Evolutionary conservation across 2,113 vertebrate genomes (phyloP), one percentile per base, ranked within the genome.

Genomic region (Tychaedon coryphoeus): DNA sequence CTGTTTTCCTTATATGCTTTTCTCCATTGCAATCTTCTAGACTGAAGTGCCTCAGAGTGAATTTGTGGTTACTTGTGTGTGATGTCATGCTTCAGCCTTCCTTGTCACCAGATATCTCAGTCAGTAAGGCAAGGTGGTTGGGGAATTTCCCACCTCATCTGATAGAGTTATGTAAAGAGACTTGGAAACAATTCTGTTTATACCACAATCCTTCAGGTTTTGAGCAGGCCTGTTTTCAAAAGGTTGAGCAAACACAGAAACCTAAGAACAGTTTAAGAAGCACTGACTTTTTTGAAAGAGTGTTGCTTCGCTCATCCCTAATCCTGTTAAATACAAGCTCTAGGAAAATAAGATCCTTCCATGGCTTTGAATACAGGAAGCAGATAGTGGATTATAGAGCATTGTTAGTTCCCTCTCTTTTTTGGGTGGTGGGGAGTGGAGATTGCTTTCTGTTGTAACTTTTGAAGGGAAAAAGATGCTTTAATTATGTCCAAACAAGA

Each of bases 191-290:
- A 43, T 92, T 95, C 75, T 94, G 47, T 93, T 91, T 65, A 70
- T 74, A 93, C 84, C 56, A 94, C 93, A 95, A 57, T 94, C 60
- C 70, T 90, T 80, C 76, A 54, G 83, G 80, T 58, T 97, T 96
- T 86, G 60, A 85, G 64, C 75, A 95, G 94, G 43, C 29, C 64
- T 79, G 14, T 96, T 95, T 97, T 97, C 90, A 94, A 97, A 84
- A 97, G 60, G 16, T 83, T 96, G 64, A 96, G 65, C 93, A 97
- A 97, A 95, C 84, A 83, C 13, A 94, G 93, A 93, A 93, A 50
- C 62, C 88, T 82, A 90, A 94, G 83, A 97, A 93, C 87, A 88
- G 77, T 97, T 97, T 70, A 95, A 96, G 92, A 97, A 72, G 84
- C 79, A 86, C 90, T 96, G 93, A 92, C 67, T 95, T 53, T 29